phyloP scores from a whole-genome alignment of 2,113 vertebrate species.

The Oreotragus oreotragus region DNA sequence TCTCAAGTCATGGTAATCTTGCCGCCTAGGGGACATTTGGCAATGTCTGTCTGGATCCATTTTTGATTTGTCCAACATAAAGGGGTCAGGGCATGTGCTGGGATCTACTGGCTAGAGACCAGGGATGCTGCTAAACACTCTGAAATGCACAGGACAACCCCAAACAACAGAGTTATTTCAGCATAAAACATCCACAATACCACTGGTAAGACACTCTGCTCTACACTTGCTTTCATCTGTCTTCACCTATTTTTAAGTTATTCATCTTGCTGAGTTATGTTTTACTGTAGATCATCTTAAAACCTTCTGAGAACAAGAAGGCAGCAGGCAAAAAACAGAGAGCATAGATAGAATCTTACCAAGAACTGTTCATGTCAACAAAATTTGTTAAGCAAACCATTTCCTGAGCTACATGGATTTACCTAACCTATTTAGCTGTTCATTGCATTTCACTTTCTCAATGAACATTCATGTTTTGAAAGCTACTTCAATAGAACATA shows the following conservation, averaged over 20 bases:
- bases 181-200: not conserved
- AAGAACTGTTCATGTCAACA: not conserved
- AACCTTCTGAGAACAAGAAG: not conserved
- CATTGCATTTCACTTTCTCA: slow-evolving; percentile 27
- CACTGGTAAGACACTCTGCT: not conserved
- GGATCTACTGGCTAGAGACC: not conserved
- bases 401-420: not conserved
- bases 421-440: not conserved
- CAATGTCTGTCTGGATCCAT: not conserved
- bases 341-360: not conserved
- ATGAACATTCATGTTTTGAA: slow-evolving; percentile 8
- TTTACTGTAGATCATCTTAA: not conserved
- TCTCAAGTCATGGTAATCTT: not conserved
- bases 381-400: not conserved
- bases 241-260: not conserved
- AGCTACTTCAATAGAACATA: not conserved
- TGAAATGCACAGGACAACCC: not conserved
- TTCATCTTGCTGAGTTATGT: not conserved
- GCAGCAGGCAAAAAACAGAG: not conserved
- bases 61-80: not conserved
- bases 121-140: not conserved
- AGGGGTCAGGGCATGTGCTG: not conserved
- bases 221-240: not conserved
- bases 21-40: not conserved
- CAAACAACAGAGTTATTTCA: not conserved